phyloP scores from a whole-genome alignment of 2,888 invertebrate genomes.

The Megalurothrips usitatus region DNA sequence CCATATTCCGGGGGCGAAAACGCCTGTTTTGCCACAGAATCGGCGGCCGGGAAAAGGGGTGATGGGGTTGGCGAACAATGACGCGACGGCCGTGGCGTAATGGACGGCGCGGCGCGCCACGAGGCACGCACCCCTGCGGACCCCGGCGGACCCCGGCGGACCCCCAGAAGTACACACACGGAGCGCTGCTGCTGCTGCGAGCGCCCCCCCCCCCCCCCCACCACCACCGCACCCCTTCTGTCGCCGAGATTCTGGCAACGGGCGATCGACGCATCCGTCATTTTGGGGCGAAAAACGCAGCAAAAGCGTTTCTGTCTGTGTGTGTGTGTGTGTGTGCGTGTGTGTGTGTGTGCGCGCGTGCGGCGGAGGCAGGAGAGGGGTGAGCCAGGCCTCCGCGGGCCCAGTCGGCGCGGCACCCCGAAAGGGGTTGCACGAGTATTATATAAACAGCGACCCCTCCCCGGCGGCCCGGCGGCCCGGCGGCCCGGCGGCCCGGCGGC shows the following conservation, averaged over 20 bases:
- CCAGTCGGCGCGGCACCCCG: not conserved
- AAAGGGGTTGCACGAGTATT: slow-evolving; percentile 6
- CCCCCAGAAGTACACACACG: no score
- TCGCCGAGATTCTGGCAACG: slow-evolving; percentile 3
- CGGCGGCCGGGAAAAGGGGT: not conserved
- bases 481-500: not conserved
- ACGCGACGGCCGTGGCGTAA: not conserved
- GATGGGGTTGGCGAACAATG: not conserved
- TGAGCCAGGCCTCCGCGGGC: not conserved
- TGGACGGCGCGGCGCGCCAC: not conserved
- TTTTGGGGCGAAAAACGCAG: slow-evolving; percentile 19
- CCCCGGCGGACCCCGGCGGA: no score
- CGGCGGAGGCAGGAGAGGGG: slow-evolving; percentile 27
- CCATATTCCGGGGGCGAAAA: not conserved
- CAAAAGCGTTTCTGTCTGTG: slow-evolving; percentile 27
- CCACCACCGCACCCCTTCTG: not conserved
- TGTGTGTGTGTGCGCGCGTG: slow-evolving; percentile 4
- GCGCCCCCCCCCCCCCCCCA: not conserved
- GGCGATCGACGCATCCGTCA: slow-evolving; percentile 24
- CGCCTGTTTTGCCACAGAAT: not conserved
- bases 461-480: not conserved
- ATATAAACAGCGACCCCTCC: not conserved
- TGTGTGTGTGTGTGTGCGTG: not conserved
- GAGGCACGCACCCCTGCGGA: no score
- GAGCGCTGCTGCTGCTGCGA: not conserved